phyloP scores from a whole-genome alignment of 2,888 invertebrate genomes.

The Drosophila nr. fundita region DNA sequence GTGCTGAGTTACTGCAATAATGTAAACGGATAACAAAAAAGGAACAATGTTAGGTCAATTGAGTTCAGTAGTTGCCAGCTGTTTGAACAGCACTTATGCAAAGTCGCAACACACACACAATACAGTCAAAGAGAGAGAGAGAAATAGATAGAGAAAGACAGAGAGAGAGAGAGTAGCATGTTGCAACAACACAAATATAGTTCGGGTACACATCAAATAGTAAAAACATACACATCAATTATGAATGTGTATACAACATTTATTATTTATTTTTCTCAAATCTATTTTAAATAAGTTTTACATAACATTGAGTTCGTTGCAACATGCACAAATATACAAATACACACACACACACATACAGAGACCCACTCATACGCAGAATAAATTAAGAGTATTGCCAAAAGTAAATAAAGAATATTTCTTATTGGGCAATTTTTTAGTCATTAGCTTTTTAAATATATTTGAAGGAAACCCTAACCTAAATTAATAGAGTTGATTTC shows the following conservation, averaged over 20 bases:
- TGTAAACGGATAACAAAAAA: conserved; percentile 17
- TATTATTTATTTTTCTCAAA: conserved; percentile 1
- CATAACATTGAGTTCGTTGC: conserved; percentile 72
- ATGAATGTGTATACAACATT: conserved; percentile 11
- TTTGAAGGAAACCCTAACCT: not conserved
- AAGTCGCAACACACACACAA: conserved; percentile 25
- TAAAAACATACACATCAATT: conserved; percentile 25
- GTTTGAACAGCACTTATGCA: conserved; percentile 31
- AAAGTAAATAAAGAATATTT: not conserved
- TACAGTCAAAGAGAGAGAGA: conserved; percentile 1
- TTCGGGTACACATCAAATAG: conserved; percentile 24
- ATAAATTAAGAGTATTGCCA: not conserved
- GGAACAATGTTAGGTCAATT: conserved; percentile 38
- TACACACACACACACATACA: conserved; percentile 31
- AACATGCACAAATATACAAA: conserved; percentile 74
- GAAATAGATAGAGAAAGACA: not conserved
- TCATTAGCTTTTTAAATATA: not conserved
- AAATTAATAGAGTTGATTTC: not conserved
- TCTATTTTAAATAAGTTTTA: conserved; percentile 32
- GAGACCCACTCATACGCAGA: conserved; percentile 35
- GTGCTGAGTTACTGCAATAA: conserved; percentile 85
- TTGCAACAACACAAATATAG: conserved; percentile 70
- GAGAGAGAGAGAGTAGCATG: conserved; percentile 56
- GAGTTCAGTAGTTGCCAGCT: conserved; percentile 23
- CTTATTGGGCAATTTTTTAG: not conserved